These are phyloP conservation scores for Actinostola sp. DNA, from an alignment of 92 coral and sea anemone species.

Conservation along the genomic window DNA sequence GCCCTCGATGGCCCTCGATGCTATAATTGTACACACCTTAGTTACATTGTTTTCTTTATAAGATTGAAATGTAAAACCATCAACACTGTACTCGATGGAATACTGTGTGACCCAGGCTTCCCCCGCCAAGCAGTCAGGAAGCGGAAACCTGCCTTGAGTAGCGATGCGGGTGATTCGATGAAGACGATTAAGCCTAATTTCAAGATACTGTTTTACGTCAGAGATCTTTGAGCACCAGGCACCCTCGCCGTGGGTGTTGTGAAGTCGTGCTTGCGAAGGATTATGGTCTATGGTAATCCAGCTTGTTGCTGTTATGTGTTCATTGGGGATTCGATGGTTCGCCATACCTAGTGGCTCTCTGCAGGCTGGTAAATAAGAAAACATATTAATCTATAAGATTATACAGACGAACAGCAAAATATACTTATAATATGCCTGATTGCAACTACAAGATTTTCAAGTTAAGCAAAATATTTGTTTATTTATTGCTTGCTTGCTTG, in stretches of 20 bases:
- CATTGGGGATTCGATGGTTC: constrained; percentile 33
- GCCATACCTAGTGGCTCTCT: constrained; percentile 58
- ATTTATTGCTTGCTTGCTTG: too few species aligned
- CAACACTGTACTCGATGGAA: constrained; percentile 36
- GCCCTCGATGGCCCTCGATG: too few species aligned
- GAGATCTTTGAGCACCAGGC: constrained; percentile 55
- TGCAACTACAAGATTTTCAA: too few species aligned
- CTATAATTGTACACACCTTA: constrained; percentile 15
- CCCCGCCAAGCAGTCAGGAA: constrained; percentile 39
- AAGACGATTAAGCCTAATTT: constrained; percentile 22
- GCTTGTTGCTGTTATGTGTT: constrained; percentile 50
- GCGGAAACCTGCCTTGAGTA: constrained; percentile 60
- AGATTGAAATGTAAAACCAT: constrained; percentile 38
- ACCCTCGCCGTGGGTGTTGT: constrained; percentile 52
- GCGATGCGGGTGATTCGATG: constrained; percentile 51
- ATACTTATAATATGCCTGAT: too few species aligned
- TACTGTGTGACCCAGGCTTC: constrained; percentile 66
- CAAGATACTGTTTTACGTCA: constrained; percentile 47
- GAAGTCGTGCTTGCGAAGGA: constrained; percentile 54
- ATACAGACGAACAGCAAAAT: too few species aligned
- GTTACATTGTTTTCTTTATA: constrained; percentile 40
- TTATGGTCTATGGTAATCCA: constrained; percentile 52
- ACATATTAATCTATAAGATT: too few species aligned
- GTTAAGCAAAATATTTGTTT: too few species aligned
- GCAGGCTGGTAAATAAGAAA: constrained; percentile 40